These are phyloP conservation scores for Heterodera carotae DNA, from an alignment of 1,140 invertebrate species.

Conservation along the genomic window DNA sequence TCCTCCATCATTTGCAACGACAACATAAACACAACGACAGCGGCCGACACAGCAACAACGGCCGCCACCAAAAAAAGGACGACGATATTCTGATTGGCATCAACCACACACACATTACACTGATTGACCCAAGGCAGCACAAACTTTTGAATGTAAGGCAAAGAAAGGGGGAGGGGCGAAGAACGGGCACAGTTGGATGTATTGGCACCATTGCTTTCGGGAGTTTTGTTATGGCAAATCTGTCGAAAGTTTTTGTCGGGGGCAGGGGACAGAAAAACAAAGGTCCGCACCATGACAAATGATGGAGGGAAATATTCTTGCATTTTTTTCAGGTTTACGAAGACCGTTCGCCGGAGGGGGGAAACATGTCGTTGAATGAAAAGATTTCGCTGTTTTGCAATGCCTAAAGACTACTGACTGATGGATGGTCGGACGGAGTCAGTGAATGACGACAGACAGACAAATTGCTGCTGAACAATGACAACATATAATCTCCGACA, in stretches of 20 bases:
- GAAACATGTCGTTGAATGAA: conserved; percentile 11
- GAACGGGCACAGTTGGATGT: no score
- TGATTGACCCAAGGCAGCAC: conserved; percentile 41
- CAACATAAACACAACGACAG: neutral
- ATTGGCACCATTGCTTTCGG: no score
- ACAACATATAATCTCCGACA: no score
- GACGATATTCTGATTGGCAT: conserved; percentile 44
- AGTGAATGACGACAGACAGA: no score
- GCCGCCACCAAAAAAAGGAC: neutral
- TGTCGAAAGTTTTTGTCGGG: no score
- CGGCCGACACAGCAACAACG: neutral
- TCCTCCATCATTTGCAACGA: neutral
- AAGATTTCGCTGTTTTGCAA: conserved; percentile 7
- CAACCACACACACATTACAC: conserved; percentile 46
- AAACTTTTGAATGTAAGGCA: conserved; percentile 32
- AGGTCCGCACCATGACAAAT: no score
- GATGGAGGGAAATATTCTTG: neutral
- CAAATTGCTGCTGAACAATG: no score
- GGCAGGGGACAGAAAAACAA: no score
- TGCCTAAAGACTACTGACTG: neutral
- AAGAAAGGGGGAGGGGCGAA: neutral
- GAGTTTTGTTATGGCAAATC: no score
- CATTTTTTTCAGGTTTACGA: neutral
- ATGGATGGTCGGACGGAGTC: no score
- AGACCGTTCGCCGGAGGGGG: neutral